Conservation (phyloP, 2,888 invertebrate species). For the Nemotelus nigrinus region DNA sequence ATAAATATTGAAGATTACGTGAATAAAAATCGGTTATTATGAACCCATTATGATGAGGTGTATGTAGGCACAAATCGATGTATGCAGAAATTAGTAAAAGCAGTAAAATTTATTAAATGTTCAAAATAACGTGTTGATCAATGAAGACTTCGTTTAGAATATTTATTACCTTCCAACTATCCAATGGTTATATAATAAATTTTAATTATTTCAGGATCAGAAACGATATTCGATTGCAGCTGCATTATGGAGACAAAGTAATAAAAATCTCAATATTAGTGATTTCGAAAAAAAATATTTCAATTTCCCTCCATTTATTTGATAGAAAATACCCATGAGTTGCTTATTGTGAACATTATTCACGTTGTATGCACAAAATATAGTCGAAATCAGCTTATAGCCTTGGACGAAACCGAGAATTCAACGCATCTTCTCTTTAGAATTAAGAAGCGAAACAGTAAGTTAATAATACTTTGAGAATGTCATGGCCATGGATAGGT, state of each 20-base stretch:
- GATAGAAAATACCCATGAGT: slow-evolving; percentile 60
- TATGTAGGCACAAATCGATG: too few species aligned
- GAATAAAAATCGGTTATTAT: too few species aligned
- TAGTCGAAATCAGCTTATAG: slow-evolving; percentile 46
- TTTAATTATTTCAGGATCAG: slow-evolving; percentile 31
- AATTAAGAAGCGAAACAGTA: slow-evolving; percentile 59
- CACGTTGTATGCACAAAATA: slow-evolving; percentile 55
- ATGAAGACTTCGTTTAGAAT: neutral
- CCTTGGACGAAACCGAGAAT: slow-evolving; percentile 52
- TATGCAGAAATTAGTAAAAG: too few species aligned
- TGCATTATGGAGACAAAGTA: slow-evolving; percentile 60
- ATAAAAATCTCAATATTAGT: neutral
- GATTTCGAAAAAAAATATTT: neutral
- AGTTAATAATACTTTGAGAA: slow-evolving; percentile 44
- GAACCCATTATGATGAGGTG: too few species aligned
- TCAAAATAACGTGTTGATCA: too few species aligned
- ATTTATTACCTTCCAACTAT: neutral
- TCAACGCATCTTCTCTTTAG: slow-evolving; percentile 61
- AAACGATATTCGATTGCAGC: slow-evolving; percentile 55
- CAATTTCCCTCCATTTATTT: slow-evolving; percentile 5
- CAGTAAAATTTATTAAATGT: too few species aligned
- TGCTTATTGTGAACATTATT: slow-evolving; percentile 58
- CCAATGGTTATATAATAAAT: neutral
- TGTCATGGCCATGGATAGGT: neutral
- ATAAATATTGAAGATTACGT: too few species aligned